Percentiles rank a stretch among this genome's conserved stretches.
These are phyloP conservation scores for Ophthalmolycus amberensis DNA, from an alignment of 2,113 vertebrate species.

Conservation along the genomic window DNA sequence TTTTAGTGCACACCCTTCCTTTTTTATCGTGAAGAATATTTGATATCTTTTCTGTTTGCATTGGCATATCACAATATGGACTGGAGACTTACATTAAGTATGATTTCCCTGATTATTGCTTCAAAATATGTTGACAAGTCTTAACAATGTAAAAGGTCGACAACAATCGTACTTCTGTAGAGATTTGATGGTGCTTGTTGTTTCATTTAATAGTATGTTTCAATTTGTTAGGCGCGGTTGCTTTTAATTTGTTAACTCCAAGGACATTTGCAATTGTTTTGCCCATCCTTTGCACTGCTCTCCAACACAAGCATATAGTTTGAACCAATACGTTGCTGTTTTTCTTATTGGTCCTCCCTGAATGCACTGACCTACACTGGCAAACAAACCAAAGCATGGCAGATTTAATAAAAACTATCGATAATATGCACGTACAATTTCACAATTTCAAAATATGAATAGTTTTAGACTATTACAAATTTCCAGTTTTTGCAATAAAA, in stretches of 20 bases:
- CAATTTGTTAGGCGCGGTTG: not conserved
- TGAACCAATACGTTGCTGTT: not conserved
- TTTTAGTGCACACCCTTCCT: not conserved
- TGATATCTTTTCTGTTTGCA: slow-evolving; percentile 9
- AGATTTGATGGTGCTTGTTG: not conserved
- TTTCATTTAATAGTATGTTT: not conserved
- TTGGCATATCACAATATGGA: slow-evolving; percentile 35
- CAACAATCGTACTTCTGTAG: not conserved
- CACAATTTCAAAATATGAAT: not conserved
- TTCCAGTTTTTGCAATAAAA: slow-evolving; percentile 63
- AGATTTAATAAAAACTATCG: slow-evolving; percentile 6
- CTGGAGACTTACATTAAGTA: slow-evolving; percentile 67
- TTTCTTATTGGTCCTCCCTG: not conserved
- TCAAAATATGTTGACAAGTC: not conserved
- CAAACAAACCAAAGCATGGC: not conserved
- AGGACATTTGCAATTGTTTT: not conserved
- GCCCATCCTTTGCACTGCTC: slow-evolving; percentile 4
- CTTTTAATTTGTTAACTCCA: not conserved
- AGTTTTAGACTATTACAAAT: slow-evolving; percentile 33
- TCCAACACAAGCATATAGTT: not conserved
- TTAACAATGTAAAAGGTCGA: not conserved
- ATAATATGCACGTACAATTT: not conserved
- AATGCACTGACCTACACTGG: slow-evolving; percentile 56
- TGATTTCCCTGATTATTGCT: slow-evolving; percentile 42
- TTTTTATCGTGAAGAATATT: slow-evolving; percentile 10